phyloP scores from a whole-genome alignment of 53 echinoderm and acorn worm genomes.

The Temnopleurus reevesii region DNA sequence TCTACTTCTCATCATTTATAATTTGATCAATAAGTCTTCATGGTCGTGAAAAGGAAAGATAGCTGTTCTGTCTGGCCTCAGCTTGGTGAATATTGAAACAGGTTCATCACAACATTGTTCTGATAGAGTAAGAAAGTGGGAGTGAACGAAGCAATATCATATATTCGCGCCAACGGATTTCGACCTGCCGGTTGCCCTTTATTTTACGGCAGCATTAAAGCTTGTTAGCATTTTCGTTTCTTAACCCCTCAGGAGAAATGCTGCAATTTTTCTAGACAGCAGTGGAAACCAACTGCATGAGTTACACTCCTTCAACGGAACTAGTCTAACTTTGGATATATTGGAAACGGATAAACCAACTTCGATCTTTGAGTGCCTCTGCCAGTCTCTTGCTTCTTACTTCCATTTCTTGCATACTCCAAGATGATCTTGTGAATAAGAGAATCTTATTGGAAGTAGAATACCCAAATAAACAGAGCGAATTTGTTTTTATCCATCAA shows the following conservation, averaged over 20 bases:
- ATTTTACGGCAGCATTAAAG: neutral
- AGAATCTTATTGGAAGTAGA: neutral
- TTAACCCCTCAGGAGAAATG: neutral
- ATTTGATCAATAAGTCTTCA: conserved; percentile 33
- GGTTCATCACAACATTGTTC: neutral
- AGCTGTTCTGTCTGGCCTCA: conserved; percentile 32
- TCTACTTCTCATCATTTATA: conserved; percentile 21
- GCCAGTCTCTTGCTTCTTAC: neutral
- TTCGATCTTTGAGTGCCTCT: neutral
- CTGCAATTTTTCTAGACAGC: neutral
- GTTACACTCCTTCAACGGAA: neutral
- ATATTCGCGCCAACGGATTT: neutral
- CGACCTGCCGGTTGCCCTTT: conserved; percentile 8
- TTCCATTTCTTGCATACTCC: no score
- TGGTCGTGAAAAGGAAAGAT: conserved; percentile 34
- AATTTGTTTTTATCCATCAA: neutral
- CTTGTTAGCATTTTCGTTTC: conserved; percentile 11
- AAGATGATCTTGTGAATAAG: neutral
- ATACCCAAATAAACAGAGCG: neutral
- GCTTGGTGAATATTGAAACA: neutral
- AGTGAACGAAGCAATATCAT: conserved; percentile 9
- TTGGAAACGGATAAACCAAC: neutral
- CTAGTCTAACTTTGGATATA: neutral
- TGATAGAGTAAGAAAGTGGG: conserved; percentile 39
- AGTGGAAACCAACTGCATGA: neutral